Evolutionary conservation across 2,113 vertebrate genomes (phyloP).

Genomic region (Thymallus thymallus): DNA sequence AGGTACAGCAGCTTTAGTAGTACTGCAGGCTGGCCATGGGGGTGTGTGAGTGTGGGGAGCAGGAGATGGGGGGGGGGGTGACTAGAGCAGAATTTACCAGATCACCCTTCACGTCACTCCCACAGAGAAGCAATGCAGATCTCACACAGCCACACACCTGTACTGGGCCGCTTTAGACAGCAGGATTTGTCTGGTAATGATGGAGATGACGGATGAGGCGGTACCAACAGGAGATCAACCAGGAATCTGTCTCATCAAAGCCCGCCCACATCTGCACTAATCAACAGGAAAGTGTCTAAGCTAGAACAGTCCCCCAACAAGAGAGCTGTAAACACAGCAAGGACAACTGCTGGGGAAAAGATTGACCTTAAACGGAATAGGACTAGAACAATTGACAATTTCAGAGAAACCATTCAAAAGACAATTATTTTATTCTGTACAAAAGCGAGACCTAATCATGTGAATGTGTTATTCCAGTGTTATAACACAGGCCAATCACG

Average conservation of each 20-base stretch:
- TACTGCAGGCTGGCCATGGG: neutral
- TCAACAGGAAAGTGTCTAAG: conserved; percentile 32
- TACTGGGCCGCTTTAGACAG: conserved; percentile 31
- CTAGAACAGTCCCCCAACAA: conserved; percentile 3
- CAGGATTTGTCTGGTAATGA: conserved; percentile 42
- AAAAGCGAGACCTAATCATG: too few species aligned
- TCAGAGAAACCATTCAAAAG: neutral
- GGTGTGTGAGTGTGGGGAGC: neutral
- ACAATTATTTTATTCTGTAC: neutral
- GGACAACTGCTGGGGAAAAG: neutral
- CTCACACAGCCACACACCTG: conserved; percentile 23
- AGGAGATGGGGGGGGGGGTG: neutral
- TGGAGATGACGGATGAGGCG: conserved; percentile 43
- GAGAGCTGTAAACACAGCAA: neutral
- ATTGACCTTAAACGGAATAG: neutral
- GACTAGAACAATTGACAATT: conserved; percentile 1
- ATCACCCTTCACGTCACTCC: conserved; percentile 20
- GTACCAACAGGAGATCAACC: conserved; percentile 48
- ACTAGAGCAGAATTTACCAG: conserved; percentile 41
- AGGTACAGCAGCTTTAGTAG: neutral
- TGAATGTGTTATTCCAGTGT: neutral
- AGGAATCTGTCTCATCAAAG: conserved; percentile 67
- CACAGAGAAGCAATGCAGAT: conserved; percentile 16
- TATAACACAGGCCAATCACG: conserved; percentile 12
- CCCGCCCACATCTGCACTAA: conserved; percentile 57